Evolutionary conservation across 1,140 invertebrate genomes (phyloP).

Genomic region (Zaprionus kolodkinae): DNA sequence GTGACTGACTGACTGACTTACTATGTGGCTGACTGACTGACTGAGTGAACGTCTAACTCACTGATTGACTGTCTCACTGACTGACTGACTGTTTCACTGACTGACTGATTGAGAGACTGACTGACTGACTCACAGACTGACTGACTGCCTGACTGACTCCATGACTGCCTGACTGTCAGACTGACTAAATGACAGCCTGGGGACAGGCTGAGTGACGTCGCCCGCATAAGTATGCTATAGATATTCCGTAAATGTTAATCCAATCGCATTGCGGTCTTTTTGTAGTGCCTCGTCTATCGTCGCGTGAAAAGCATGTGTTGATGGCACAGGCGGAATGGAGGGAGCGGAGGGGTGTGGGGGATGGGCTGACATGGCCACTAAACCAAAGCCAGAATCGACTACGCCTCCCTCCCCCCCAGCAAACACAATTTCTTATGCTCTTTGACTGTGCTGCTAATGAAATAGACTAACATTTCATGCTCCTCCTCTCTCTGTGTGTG

Average conservation of each 20-base stretch:
- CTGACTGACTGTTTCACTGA: constrained; percentile 25
- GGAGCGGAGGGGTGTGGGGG: neutral
- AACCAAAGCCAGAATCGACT: constrained; percentile 2
- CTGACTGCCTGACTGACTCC: constrained; percentile 24
- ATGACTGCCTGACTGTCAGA: constrained; percentile 29
- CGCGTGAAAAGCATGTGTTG: constrained; percentile 59
- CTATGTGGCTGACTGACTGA: constrained; percentile 14
- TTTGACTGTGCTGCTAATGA: constrained; percentile 66
- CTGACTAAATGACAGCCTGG: constrained; percentile 35
- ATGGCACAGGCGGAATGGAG: neutral
- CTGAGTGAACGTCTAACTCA: neutral
- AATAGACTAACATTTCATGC: constrained; percentile 52
- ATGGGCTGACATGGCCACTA: neutral
- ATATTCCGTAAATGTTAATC: constrained; percentile 74
- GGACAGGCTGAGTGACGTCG: constrained; percentile 5
- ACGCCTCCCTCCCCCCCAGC: too few relatives aligned
- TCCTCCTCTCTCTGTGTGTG: constrained; percentile 4
- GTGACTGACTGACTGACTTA: constrained; percentile 27
- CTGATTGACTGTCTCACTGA: constrained; percentile 4
- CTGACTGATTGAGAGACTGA: constrained; percentile 31
- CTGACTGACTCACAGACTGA: constrained; percentile 11
- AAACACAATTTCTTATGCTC: constrained; percentile 13
- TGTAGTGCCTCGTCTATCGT: constrained; percentile 53
- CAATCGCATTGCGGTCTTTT: constrained; percentile 80
- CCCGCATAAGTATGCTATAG: constrained; percentile 56